A percentile compares a stretch with the other conserved stretches of the same genome.
Conservation (phyloP, 2,888 invertebrate genomes). For the Folsomia manolachei region DNA sequence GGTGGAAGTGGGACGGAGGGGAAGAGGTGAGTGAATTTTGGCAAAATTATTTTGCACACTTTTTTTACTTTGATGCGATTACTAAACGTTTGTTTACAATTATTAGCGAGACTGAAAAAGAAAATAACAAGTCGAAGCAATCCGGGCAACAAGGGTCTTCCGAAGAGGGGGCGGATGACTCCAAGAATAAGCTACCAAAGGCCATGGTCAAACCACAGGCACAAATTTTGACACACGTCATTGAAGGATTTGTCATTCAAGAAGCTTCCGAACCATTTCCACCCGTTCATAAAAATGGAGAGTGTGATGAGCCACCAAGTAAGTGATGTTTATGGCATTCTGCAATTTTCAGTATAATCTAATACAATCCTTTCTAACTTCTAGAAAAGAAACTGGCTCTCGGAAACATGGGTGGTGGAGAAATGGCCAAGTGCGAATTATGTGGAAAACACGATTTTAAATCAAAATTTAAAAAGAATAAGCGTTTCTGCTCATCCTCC, state of each 20-base stretch:
- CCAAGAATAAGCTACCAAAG: conserved; percentile 60
- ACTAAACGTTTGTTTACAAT: neutral
- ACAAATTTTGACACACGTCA: conserved; percentile 91
- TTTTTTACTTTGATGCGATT: too few species aligned
- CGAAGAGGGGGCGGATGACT: conserved; percentile 43
- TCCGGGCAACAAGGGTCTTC: neutral
- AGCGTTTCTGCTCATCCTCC: conserved; percentile 70
- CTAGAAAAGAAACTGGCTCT: conserved; percentile 60
- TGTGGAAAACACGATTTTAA: conserved; percentile 68
- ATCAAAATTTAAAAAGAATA: conserved; percentile 69
- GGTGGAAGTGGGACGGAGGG: conserved; percentile 4
- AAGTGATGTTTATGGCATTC: conserved; percentile 54
- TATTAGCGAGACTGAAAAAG: conserved; percentile 45
- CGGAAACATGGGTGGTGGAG: conserved; percentile 52
- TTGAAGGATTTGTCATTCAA: conserved; percentile 94
- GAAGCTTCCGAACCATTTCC: conserved; percentile 88
- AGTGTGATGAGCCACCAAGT: conserved; percentile 74
- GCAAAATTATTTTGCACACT: too few species aligned
- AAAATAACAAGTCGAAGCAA: conserved; percentile 41
- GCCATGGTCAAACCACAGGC: conserved; percentile 95
- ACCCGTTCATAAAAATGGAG: conserved; percentile 65
- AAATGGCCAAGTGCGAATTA: conserved; percentile 67
- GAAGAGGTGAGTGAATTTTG: too few species aligned
- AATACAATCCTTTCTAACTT: conserved; percentile 30
- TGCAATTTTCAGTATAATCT: conserved; percentile 6